Conservation (phyloP, 37 sponge, comb jelly and placozoan genomes). For the Mnemiopsis leidyi region DNA sequence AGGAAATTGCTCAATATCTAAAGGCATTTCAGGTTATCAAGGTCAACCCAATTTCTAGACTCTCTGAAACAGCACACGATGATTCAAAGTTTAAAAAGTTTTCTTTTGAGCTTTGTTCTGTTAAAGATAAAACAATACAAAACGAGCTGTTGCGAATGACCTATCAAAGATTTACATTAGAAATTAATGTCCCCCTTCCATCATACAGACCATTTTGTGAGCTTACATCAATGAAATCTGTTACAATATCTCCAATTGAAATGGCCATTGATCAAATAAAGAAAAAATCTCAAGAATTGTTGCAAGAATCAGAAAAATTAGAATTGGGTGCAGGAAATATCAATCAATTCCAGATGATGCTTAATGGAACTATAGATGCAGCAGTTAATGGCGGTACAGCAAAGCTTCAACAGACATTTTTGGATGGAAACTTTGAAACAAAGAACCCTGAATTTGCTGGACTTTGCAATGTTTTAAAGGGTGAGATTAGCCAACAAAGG, state of each 20-base stretch:
- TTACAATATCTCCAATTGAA: slow-evolving; percentile 6
- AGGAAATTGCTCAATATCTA: not conserved
- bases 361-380: slow-evolving; percentile 59
- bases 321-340: not conserved
- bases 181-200: not conserved
- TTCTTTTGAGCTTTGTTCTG: not conserved
- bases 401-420: not conserved
- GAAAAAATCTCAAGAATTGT: slow-evolving; percentile 5
- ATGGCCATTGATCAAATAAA: slow-evolving; percentile 40
- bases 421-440: not conserved
- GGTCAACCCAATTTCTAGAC: not conserved
- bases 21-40: slow-evolving; percentile 26
- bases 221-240: not conserved
- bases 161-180: not conserved
- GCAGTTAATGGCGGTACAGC: slow-evolving; percentile 57
- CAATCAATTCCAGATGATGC: slow-evolving; percentile 47
- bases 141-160: slow-evolving; percentile 43
- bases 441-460: not conserved
- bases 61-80: not conserved
- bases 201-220: slow-evolving; percentile 22
- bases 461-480: not conserved
- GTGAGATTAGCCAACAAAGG: not conserved
- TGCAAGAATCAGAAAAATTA: not conserved
- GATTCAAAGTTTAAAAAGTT: slow-evolving; percentile 46
- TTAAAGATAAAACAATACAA: not conserved